A percentile compares a stretch with the other conserved stretches of the same genome.
Conservation (phyloP, 2,888 invertebrate species). For the Cartodere bifasciata region DNA sequence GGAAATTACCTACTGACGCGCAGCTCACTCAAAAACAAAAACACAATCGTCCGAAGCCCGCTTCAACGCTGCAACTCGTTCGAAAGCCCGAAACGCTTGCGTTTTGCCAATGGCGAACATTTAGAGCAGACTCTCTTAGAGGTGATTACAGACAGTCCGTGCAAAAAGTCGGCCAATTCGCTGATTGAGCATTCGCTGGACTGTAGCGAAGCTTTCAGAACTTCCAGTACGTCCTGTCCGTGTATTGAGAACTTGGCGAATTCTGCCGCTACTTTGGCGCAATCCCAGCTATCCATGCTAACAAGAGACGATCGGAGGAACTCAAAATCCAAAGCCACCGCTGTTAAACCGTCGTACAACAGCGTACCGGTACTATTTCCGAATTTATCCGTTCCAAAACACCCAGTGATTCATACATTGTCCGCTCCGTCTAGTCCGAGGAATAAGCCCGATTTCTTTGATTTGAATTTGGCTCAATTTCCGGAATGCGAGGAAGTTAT, state of each 20-base stretch:
- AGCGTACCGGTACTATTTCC: constrained; percentile 29
- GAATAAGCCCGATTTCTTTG: constrained; percentile 16
- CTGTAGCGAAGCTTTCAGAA: constrained; percentile 33
- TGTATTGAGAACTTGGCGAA: constrained; percentile 49
- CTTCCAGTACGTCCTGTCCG: constrained; percentile 56
- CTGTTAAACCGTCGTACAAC: constrained; percentile 21
- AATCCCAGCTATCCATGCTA: constrained; percentile 28
- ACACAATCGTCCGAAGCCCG: constrained; percentile 41
- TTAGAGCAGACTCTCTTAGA: constrained; percentile 34
- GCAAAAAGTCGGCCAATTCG: constrained; percentile 38
- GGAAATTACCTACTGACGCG: constrained; percentile 35
- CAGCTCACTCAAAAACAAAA: constrained; percentile 59
- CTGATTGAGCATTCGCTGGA: constrained; percentile 40
- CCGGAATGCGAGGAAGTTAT: constrained; percentile 25
- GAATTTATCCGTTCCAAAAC: constrained; percentile 23
- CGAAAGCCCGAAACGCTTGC: constrained; percentile 70
- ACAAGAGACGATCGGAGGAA: constrained; percentile 18
- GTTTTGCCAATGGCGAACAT: constrained; percentile 47
- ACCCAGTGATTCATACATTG: constrained; percentile 21
- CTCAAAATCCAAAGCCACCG: constrained; percentile 13
- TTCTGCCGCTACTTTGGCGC: constrained; percentile 29
- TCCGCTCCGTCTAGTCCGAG: constrained; percentile 30
- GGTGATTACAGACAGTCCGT: constrained; percentile 44
- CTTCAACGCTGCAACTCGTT: constrained; percentile 61
- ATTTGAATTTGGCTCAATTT: constrained; percentile 20